Percentiles rank a stretch among this genome's conserved stretches.
Evolutionary conservation across 2,113 vertebrate species (phyloP).

Genomic region (Cyanoramphus novaezelandiae): DNA sequence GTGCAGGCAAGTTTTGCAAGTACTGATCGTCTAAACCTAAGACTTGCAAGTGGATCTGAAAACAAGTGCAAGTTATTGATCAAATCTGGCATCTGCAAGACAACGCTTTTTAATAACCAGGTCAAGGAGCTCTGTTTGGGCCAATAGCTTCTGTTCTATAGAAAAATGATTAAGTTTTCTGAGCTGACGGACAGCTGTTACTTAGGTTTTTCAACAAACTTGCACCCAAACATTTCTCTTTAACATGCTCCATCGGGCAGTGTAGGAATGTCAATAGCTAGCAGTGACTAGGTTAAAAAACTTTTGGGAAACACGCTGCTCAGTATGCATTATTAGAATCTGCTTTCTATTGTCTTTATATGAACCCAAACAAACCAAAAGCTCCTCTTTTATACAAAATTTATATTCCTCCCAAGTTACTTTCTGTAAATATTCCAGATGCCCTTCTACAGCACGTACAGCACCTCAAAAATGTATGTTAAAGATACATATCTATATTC

Average conservation of each 20-base stretch:
- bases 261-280: background rate
- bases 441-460: background rate
- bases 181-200: background rate
- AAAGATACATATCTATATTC: background rate
- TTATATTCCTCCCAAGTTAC: background rate
- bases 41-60: background rate
- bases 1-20: background rate
- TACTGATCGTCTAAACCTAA: background rate
- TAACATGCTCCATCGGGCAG: background rate
- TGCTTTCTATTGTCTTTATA: background rate
- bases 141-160: background rate
- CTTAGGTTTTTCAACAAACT: background rate
- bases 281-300: background rate
- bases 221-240: background rate
- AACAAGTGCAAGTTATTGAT: background rate
- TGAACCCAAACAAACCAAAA: background rate
- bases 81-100: background rate
- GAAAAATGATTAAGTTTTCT: background rate
- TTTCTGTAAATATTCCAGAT: background rate
- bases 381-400: background rate
- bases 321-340: background rate
- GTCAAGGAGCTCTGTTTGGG: background rate
- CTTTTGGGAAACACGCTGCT: background rate
- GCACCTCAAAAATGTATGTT: background rate
- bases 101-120: background rate